These are phyloP conservation scores for Habroteleia sp. DNA, from an alignment of 2,888 invertebrate species.

Conservation along the genomic window DNA sequence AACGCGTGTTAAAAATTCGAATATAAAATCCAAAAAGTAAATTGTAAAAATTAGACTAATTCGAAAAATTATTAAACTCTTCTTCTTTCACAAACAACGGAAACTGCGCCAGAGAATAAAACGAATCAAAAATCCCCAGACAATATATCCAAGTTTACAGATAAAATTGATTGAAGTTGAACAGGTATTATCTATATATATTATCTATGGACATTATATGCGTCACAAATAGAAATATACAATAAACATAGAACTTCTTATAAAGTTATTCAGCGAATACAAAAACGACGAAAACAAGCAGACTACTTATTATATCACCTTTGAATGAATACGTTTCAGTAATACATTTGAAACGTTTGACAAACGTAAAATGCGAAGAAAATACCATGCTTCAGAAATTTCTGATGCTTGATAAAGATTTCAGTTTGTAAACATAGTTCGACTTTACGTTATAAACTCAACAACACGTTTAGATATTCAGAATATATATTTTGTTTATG, in stretches of 20 bases:
- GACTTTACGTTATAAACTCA: too few relatives aligned
- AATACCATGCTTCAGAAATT: slow-evolving; percentile 18
- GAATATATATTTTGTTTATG: too few relatives aligned
- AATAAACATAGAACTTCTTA: slow-evolving; percentile 40
- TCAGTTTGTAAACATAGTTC: slow-evolving; percentile 25
- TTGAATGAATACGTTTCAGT: slow-evolving; percentile 46
- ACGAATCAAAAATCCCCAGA: slow-evolving; percentile 12
- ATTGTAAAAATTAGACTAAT: too few relatives aligned
- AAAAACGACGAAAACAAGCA: slow-evolving; percentile 52
- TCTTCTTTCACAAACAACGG: slow-evolving; percentile 20
- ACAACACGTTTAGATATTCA: too few relatives aligned
- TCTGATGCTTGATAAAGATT: slow-evolving; percentile 33
- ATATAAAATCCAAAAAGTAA: too few relatives aligned
- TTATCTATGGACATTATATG: slow-evolving; percentile 36
- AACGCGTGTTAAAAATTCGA: too few relatives aligned
- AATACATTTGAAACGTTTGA: slow-evolving; percentile 28
- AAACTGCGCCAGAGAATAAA: slow-evolving; percentile 25
- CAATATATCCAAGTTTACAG: neutral
- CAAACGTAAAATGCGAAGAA: slow-evolving; percentile 19
- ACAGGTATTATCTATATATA: slow-evolving; percentile 46
- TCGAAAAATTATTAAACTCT: slow-evolving; percentile 23
- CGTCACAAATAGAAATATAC: slow-evolving; percentile 16
- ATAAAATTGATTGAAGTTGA: slow-evolving; percentile 17
- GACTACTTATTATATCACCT: slow-evolving; percentile 46
- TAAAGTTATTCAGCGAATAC: slow-evolving; percentile 33